Percentiles rank a stretch among this genome's conserved stretches.
These are phyloP conservation scores for Mimachlamys varia DNA, from an alignment of 2,888 invertebrate genomes.

Conservation along the genomic window DNA sequence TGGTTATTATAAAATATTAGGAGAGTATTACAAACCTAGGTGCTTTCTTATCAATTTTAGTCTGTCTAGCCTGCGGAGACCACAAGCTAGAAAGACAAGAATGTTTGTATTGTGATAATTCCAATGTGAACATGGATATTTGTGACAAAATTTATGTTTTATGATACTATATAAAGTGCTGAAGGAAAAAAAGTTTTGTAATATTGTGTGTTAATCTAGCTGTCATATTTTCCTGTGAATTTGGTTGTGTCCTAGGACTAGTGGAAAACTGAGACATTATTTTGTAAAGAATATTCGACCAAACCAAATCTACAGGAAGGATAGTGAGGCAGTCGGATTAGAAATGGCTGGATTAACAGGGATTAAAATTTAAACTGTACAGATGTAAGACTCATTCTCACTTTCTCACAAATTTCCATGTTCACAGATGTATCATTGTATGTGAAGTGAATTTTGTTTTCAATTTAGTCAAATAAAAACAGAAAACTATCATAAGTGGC, in stretches of 20 bases:
- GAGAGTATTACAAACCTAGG: slow-evolving; percentile 28
- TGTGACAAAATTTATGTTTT: neutral
- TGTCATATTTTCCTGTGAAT: too few relatives aligned
- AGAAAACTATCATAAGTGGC: neutral
- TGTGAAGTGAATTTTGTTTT: neutral
- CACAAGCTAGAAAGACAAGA: neutral
- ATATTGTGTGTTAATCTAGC: too few relatives aligned
- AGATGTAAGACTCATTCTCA: neutral
- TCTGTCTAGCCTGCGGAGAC: neutral
- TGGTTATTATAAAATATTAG: neutral
- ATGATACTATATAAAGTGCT: too few relatives aligned
- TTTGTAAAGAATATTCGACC: too few relatives aligned
- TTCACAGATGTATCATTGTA: neutral
- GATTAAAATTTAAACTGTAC: neutral
- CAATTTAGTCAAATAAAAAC: slow-evolving; percentile 7
- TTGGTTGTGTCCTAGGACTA: too few relatives aligned
- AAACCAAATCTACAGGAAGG: too few relatives aligned
- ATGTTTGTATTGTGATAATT: slow-evolving; percentile 21
- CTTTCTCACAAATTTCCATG: neutral
- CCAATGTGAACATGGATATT: neutral
- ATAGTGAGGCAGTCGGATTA: too few relatives aligned
- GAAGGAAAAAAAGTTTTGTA: too few relatives aligned
- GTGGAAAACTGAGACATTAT: too few relatives aligned
- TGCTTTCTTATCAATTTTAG: neutral
- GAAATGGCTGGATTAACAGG: too few relatives aligned